Evolutionary conservation across 2,113 vertebrate species (phyloP).

Genomic region (Odontophorus gujanensis): DNA sequence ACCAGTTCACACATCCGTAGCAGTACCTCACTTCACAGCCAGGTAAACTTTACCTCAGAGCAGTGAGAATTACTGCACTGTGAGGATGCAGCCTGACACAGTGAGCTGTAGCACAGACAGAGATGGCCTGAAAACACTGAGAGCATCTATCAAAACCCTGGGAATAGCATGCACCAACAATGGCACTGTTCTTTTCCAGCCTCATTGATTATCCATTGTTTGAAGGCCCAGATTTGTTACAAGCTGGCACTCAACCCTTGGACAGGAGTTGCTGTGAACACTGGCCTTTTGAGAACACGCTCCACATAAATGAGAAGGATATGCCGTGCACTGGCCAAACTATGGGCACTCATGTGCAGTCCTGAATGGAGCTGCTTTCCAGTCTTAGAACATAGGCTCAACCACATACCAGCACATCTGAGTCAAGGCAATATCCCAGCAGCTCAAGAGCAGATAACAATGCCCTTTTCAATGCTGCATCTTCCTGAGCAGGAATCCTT

Average conservation of each 20-base stretch:
- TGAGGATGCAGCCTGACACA: not conserved
- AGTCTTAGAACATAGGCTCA: not conserved
- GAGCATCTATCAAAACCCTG: slow-evolving; percentile 38
- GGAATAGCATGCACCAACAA: slow-evolving; percentile 46
- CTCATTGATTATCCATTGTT: slow-evolving; percentile 56
- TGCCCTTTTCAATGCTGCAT: slow-evolving; percentile 1
- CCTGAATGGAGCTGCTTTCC: not conserved
- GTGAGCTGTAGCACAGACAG: not conserved
- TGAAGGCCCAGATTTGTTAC: slow-evolving; percentile 45
- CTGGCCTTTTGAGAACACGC: slow-evolving; percentile 26
- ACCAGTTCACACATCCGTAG: not conserved
- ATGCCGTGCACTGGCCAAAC: not conserved
- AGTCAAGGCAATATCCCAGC: not conserved
- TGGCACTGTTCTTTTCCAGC: slow-evolving; percentile 25
- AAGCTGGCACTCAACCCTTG: slow-evolving; percentile 30
- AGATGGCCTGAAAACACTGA: slow-evolving; percentile 6
- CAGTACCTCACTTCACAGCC: not conserved
- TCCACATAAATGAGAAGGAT: not conserved
- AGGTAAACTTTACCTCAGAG: not conserved
- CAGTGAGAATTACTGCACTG: not conserved
- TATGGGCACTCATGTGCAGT: not conserved
- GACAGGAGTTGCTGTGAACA: slow-evolving; percentile 17
- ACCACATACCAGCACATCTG: not conserved
- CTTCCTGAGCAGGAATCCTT: not conserved
- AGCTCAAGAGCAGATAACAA: slow-evolving; percentile 19